phyloP scores from a whole-genome alignment of 2,797 vertebrate species.

The Lepus townsendii region DNA sequence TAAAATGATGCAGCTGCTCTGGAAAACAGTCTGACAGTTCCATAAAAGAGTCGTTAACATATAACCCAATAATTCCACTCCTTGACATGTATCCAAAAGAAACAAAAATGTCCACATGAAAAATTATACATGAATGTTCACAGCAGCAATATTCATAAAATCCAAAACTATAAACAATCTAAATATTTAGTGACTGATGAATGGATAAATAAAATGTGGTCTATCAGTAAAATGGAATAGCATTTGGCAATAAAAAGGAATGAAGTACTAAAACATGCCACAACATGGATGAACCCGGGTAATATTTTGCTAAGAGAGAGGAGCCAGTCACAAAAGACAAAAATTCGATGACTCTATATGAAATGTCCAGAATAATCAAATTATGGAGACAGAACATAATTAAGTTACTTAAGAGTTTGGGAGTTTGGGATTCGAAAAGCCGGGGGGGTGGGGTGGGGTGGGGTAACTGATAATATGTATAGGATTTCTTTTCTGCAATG shows the following conservation, averaged over 20 bases:
- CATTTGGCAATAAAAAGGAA: slow-evolving; percentile 45
- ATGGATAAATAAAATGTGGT: neutral
- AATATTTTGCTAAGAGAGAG: neutral
- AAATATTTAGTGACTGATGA: neutral
- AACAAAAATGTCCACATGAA: slow-evolving; percentile 50
- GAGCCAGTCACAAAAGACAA: slow-evolving; percentile 31
- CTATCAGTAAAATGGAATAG: neutral
- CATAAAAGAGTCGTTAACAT: slow-evolving; percentile 58
- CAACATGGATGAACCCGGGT: neutral
- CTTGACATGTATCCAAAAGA: slow-evolving; percentile 26
- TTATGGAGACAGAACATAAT: neutral
- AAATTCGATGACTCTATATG: neutral
- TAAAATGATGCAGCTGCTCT: slow-evolving; percentile 5
- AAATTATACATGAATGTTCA: neutral
- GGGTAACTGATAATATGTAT: neutral
- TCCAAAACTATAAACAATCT: slow-evolving; percentile 24
- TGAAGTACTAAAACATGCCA: neutral
- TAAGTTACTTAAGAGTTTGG: neutral
- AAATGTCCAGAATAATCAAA: slow-evolving; percentile 13
- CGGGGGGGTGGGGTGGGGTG: neutral
- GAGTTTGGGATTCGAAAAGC: neutral
- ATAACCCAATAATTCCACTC: slow-evolving; percentile 43
- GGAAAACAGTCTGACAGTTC: slow-evolving; percentile 50
- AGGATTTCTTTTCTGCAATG: neutral
- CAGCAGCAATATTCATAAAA: neutral